Evolutionary conservation across 2,888 invertebrate genomes (phyloP).

Genomic region (Drosophila aldrichi): DNA sequence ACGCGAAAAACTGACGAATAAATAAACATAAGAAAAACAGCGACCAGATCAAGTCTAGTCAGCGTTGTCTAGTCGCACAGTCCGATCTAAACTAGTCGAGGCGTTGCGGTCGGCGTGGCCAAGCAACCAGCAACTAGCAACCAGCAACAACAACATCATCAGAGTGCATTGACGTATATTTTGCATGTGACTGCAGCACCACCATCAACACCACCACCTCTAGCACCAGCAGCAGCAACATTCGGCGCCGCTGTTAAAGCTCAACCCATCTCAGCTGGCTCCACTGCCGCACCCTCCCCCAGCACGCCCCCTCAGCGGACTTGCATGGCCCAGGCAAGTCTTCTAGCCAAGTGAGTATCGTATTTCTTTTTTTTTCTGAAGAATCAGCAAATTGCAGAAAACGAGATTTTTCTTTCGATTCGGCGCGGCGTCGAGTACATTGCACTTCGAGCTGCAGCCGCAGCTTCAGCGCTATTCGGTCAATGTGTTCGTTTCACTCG

Average conservation of each 20-base stretch:
- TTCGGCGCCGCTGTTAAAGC: slow-evolving; percentile 47
- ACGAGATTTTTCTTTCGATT: slow-evolving; percentile 72
- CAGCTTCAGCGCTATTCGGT: slow-evolving; percentile 54
- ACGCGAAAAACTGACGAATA: slow-evolving; percentile 1
- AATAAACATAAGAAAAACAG: slow-evolving; percentile 42
- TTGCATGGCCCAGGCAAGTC: slow-evolving; percentile 31
- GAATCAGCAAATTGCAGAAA: slow-evolving; percentile 76
- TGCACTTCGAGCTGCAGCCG: slow-evolving; percentile 62
- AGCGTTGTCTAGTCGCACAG: slow-evolving; percentile 66
- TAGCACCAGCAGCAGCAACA: slow-evolving; percentile 26
- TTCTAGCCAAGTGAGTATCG: slow-evolving; percentile 68
- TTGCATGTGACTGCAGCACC: slow-evolving; percentile 63
- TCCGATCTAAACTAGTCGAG: slow-evolving; percentile 78
- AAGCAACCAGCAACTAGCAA: slow-evolving; percentile 27
- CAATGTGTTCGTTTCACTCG: slow-evolving; percentile 38
- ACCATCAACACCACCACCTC: slow-evolving; percentile 1
- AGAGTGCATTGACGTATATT: slow-evolving; percentile 68
- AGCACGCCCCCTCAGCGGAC: background rate
- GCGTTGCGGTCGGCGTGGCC: slow-evolving; percentile 68
- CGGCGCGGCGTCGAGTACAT: slow-evolving; percentile 64
- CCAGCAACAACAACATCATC: slow-evolving; percentile 15
- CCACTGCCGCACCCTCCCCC: slow-evolving; percentile 6
- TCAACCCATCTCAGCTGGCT: slow-evolving; percentile 50
- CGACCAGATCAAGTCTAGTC: slow-evolving; percentile 70
- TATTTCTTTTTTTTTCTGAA: slow-evolving; percentile 66